phyloP scores from a whole-genome alignment of 1,140 invertebrate species.

The Oscheius sp. region DNA sequence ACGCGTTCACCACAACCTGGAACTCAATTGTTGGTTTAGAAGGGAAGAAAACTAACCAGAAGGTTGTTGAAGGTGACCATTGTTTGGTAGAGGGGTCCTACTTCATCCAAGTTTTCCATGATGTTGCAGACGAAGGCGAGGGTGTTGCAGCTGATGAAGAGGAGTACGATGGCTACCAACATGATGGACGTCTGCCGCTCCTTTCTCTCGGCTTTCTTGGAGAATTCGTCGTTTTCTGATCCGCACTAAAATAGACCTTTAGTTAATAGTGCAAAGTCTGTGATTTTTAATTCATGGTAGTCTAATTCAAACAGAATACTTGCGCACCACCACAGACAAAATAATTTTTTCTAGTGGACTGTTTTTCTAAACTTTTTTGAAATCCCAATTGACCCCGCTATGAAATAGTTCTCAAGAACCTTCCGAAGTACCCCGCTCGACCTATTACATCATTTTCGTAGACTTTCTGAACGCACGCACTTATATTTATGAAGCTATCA shows the following conservation, averaged over 20 bases:
- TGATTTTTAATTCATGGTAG: no score
- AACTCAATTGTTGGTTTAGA: not conserved
- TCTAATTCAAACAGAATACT: no score
- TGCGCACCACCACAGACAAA: no score
- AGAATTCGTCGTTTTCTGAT: conserved; percentile 28
- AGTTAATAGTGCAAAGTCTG: no score
- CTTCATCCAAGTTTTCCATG: conserved; percentile 51
- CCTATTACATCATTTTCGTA: no score
- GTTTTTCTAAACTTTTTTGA: no score
- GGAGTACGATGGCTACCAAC: conserved; percentile 47
- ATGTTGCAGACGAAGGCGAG: conserved; percentile 58
- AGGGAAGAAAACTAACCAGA: conserved; percentile 44
- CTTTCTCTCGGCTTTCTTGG: conserved; percentile 40
- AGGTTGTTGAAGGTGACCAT: conserved; percentile 56
- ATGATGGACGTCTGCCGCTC: conserved; percentile 51
- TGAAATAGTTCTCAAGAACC: no score
- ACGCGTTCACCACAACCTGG: conserved; percentile 52
- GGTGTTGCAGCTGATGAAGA: conserved; percentile 49
- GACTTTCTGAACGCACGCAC: no score
- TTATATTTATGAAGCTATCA: no score
- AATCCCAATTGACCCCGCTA: no score
- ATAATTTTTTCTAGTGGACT: no score
- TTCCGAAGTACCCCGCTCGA: no score
- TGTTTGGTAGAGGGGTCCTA: conserved; percentile 44
- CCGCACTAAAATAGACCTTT: conserved; percentile 17